These are phyloP conservation scores for Ptilonorhynchus violaceus DNA, from an alignment of 2,113 vertebrate species.

Conservation along the genomic window DNA sequence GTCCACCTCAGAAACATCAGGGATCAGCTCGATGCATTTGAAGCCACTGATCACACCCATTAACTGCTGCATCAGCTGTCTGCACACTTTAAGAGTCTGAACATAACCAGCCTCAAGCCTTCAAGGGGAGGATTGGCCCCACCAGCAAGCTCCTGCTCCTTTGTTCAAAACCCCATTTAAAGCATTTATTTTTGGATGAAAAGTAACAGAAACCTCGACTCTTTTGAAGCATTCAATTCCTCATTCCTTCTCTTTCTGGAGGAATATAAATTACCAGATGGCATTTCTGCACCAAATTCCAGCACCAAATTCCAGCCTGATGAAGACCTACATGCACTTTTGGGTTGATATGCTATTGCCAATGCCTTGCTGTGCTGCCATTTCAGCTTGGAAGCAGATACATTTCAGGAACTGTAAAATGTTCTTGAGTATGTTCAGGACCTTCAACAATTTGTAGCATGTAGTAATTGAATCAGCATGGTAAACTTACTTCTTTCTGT, in stretches of 20 bases:
- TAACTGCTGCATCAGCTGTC: background rate
- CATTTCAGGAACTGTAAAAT: background rate
- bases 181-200: background rate
- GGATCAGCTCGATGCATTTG: fast-evolving
- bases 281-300: background rate
- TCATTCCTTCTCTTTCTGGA: background rate
- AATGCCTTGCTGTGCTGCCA: background rate
- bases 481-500: background rate
- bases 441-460: background rate
- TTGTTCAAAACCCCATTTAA: background rate
- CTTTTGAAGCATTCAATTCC: background rate
- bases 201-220: background rate
- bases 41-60: background rate
- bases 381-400: background rate
- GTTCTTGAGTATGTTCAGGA: background rate
- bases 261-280: background rate
- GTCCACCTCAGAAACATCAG: background rate
- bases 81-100: background rate
- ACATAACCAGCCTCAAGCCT: background rate
- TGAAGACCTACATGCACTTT: background rate
- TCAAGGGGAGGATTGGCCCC: background rate
- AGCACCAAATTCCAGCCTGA: background rate
- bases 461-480: background rate
- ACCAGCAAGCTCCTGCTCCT: background rate
- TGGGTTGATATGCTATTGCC: background rate